phyloP scores from a whole-genome alignment of 2,113 vertebrate species.

The Orientallactaga bullata region DNA sequence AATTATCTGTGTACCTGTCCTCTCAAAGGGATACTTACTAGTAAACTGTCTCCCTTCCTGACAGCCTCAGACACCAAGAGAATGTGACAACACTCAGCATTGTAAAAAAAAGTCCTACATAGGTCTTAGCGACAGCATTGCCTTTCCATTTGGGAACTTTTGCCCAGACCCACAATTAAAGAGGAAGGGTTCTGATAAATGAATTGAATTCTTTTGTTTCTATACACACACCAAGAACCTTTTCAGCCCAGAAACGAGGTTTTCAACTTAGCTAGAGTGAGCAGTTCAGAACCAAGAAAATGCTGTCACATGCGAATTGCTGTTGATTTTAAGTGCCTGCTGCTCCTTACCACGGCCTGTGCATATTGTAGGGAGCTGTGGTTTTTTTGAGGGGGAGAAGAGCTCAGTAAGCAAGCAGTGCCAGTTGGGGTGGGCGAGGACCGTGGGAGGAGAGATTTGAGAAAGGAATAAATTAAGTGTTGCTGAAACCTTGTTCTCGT shows the following conservation, averaged over 20 bases:
- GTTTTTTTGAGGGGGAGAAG: constrained; percentile 71
- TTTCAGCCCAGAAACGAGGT: constrained; percentile 62
- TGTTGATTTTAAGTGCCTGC: constrained; percentile 72
- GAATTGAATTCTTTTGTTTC: constrained; percentile 57
- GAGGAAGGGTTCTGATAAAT: constrained; percentile 51
- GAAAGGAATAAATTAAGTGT: constrained; percentile 78
- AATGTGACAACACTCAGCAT: background rate
- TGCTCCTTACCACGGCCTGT: constrained; percentile 52
- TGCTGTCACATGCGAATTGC: constrained; percentile 72
- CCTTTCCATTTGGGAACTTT: constrained; percentile 59
- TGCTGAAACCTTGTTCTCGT: constrained; percentile 76
- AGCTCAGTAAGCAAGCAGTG: constrained; percentile 65
- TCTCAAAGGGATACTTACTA: constrained; percentile 54
- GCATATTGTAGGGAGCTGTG: constrained; percentile 44
- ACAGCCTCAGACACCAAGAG: constrained; percentile 11
- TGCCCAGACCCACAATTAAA: constrained; percentile 55
- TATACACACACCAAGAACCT: constrained; percentile 58
- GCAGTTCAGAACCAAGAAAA: constrained; percentile 75
- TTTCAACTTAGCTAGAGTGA: constrained; percentile 51
- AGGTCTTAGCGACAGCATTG: constrained; percentile 19
- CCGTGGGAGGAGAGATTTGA: constrained; percentile 71
- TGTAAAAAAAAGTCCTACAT: constrained; percentile 2
- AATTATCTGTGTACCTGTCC: background rate
- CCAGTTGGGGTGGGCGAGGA: constrained; percentile 75
- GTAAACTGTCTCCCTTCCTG: constrained; percentile 48